Evolutionary conservation across 1,140 invertebrate species (phyloP), one percentile per base, ranked within the genome.

Genomic region (Dolichoris vasculosae): DNA sequence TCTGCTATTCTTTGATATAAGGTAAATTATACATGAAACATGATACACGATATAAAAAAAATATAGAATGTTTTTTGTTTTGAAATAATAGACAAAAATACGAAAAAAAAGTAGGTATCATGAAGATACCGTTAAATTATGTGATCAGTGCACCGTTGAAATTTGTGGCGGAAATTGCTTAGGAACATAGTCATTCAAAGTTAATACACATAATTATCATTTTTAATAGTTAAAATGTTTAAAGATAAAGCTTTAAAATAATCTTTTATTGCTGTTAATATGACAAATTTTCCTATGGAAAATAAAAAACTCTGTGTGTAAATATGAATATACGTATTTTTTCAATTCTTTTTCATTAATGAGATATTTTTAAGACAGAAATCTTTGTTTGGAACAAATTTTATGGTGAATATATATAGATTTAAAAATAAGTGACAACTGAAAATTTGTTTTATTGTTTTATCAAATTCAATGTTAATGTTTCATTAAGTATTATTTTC

Each of bases 111-210:
- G 83, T 89, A 90, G 87, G 76, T 86, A 86, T 43, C 84, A 90
- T 87, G 88, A 84, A n/a, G n/a, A n/a, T n/a, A 86, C 84, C 75
- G 88, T 88, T 69, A 86, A n/a, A 67, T 67, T 67, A 30, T 86
- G 86, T 89, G 87, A 91, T 89, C 76, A 88, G 84, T 82, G 88
- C 89, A 90, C 87, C 87, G 86, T 88, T 86, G 82, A 87, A 79
- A 83, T 86, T 87, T 88, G 85, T 89, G 88, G 89, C 88, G 64
- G 35, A 89, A 92, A 91, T 91, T 92, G 90, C 88, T 88, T 91
- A 88, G 86, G 87, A 87, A 13, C 87, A 78, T 91, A 90, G 84
- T 86, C 86, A 77, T 30, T 77, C 67, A 82, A 82, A 85, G 78
- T 77, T 73, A 80, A 59, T 63, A 63, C 43, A 69, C 32, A 71